Conservation (phyloP, 2,113 vertebrate species). For the Canis aureus region DNA sequence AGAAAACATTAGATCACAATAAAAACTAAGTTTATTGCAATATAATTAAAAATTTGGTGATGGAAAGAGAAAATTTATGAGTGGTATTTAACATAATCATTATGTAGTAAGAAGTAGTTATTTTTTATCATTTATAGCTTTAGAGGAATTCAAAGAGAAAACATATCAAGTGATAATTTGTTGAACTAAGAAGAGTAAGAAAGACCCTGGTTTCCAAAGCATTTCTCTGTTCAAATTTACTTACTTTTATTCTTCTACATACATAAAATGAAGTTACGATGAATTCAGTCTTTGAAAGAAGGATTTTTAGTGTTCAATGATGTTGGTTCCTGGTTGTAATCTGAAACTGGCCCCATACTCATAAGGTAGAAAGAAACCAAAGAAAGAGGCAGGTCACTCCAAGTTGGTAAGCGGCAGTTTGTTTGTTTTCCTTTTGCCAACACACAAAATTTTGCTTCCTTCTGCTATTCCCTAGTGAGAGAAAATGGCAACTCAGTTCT, state of each 20-base stretch:
- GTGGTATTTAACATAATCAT: neutral
- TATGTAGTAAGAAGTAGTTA: neutral
- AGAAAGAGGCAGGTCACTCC: neutral
- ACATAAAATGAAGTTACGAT: neutral
- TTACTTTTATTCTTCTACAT: neutral
- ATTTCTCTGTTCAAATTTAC: neutral
- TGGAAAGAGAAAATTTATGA: neutral
- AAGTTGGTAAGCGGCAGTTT: neutral
- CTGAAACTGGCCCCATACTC: neutral
- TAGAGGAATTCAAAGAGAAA: neutral
- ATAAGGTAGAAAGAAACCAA: neutral
- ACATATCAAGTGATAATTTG: slow-evolving; percentile 25
- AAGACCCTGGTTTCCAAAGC: neutral
- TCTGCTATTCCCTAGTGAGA: neutral
- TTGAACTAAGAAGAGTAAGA: neutral
- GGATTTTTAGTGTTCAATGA: neutral
- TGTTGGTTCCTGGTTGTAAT: neutral
- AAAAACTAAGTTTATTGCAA: neutral
- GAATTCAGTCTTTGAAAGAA: neutral
- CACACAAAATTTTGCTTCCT: neutral
- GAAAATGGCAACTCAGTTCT: neutral
- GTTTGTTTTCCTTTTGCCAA: neutral
- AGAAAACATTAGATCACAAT: neutral
- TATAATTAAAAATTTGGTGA: neutral
- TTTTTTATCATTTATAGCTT: neutral